These are phyloP conservation scores for Etheostoma nigrum DNA, from an alignment of 2,797 vertebrate species.

Conservation along the genomic window DNA sequence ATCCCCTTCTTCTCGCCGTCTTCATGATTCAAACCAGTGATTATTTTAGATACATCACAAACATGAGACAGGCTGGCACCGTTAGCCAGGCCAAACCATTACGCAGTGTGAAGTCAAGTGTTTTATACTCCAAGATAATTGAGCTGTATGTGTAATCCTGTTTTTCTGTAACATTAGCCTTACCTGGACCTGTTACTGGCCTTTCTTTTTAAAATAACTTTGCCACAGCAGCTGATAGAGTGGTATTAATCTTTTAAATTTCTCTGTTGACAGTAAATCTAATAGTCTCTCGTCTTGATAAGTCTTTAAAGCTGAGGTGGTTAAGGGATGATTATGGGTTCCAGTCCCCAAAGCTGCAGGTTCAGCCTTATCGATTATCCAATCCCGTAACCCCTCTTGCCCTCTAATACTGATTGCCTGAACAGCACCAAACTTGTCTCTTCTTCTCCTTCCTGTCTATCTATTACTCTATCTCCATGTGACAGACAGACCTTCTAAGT, in stretches of 20 bases:
- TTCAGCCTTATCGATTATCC: slow-evolving; percentile 66
- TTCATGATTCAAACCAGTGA: slow-evolving; percentile 41
- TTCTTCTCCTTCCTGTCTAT: slow-evolving; percentile 10
- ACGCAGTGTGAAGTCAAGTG: slow-evolving; percentile 53
- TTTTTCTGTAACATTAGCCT: slow-evolving; percentile 45
- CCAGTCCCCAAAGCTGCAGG: slow-evolving; percentile 42
- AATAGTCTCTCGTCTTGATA: slow-evolving; percentile 60
- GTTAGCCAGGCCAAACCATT: slow-evolving; percentile 56
- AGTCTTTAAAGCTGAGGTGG: slow-evolving; percentile 52
- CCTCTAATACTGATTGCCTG: slow-evolving; percentile 50
- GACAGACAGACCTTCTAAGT: slow-evolving; percentile 32
- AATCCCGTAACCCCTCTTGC: slow-evolving; percentile 36
- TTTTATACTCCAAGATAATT: slow-evolving; percentile 50
- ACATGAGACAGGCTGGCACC: slow-evolving; percentile 42
- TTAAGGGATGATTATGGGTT: slow-evolving; percentile 52
- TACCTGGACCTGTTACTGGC: slow-evolving; percentile 28
- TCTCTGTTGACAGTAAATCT: slow-evolving; percentile 60
- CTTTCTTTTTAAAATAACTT: slow-evolving; percentile 43
- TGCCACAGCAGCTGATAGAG: slow-evolving; percentile 47
- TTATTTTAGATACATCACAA: slow-evolving; percentile 47
- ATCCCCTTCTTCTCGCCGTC: slow-evolving; percentile 11
- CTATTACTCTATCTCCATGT: slow-evolving; percentile 36
- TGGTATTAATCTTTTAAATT: slow-evolving; percentile 63
- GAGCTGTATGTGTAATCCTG: slow-evolving; percentile 32
- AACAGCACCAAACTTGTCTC: slow-evolving; percentile 21